These are phyloP conservation scores for Mesoligia furuncula DNA, from an alignment of 2,888 invertebrate species.

Conservation along the genomic window DNA sequence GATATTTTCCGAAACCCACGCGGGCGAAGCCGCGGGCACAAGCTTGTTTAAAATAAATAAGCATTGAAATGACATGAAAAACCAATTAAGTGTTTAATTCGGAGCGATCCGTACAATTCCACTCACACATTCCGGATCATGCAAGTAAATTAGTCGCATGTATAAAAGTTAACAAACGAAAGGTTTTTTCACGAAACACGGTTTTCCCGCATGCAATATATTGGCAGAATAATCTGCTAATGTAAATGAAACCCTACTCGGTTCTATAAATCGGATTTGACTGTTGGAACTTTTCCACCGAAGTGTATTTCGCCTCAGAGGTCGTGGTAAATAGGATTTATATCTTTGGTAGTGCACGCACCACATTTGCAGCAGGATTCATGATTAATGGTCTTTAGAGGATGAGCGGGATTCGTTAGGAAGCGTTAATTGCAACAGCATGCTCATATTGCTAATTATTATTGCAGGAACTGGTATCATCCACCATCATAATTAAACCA, in stretches of 20 bases:
- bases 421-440: constrained; percentile 35
- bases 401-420: constrained; percentile 34
- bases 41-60: background rate
- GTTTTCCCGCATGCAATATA: constrained; percentile 36
- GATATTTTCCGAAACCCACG: background rate
- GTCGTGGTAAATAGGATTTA: constrained; percentile 59
- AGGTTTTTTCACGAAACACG: constrained; percentile 23
- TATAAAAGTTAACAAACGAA: constrained; percentile 18
- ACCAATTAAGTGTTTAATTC: constrained; percentile 12
- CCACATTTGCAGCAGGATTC: constrained; percentile 38
- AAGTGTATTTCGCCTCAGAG: constrained; percentile 44
- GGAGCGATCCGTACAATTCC: background rate
- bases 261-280: constrained; percentile 52
- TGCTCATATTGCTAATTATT: constrained; percentile 34
- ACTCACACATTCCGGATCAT: constrained; percentile 2
- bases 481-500: constrained; percentile 25
- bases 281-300: constrained; percentile 56
- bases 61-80: constrained; percentile 14
- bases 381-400: constrained; percentile 42
- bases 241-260: constrained; percentile 57
- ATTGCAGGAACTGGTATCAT: constrained; percentile 9
- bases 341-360: constrained; percentile 53
- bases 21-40: background rate
- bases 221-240: constrained; percentile 56
- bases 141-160: constrained; percentile 41